These are phyloP conservation scores for Pristionchus pacificus DNA, from an alignment of 1,140 invertebrate species.

Conservation along the genomic window DNA sequence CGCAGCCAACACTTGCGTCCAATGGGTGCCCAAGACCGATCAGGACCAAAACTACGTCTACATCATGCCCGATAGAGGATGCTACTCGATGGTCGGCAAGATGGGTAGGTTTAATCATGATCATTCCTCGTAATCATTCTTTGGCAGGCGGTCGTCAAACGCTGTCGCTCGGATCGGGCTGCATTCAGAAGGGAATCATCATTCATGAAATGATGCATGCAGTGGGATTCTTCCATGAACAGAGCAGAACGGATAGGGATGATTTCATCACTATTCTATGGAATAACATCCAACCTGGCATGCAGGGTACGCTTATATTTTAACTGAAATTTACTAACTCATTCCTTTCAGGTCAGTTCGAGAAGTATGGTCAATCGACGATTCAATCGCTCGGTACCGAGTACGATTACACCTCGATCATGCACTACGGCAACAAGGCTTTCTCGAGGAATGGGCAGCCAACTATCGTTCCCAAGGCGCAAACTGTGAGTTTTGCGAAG, in stretches of 20 bases:
- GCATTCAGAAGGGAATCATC: constrained; percentile 62
- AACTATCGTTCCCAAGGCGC: constrained; percentile 59
- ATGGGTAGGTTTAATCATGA: constrained; percentile 29
- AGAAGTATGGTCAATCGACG: constrained; percentile 55
- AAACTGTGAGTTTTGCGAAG: constrained; percentile 33
- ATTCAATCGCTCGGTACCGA: constrained; percentile 52
- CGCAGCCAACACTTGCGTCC: constrained; percentile 47
- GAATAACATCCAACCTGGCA: constrained; percentile 58
- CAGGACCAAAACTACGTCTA: constrained; percentile 52
- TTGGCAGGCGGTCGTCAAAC: constrained; percentile 63
- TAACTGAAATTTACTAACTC: constrained; percentile 2
- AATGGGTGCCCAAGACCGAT: constrained; percentile 52
- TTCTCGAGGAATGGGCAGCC: constrained; percentile 52
- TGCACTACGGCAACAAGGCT: constrained; percentile 61
- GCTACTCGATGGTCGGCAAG: constrained; percentile 51
- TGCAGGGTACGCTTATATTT: constrained; percentile 39
- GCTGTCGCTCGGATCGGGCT: constrained; percentile 66
- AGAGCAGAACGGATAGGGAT: constrained; percentile 58
- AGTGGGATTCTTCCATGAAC: constrained; percentile 60
- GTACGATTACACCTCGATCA: constrained; percentile 61
- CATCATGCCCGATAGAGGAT: constrained; percentile 55
- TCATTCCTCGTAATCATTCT: too few species aligned
- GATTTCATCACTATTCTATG: constrained; percentile 57
- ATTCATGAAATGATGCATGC: constrained; percentile 61
- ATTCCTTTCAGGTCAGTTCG: constrained; percentile 45